Conservation (phyloP, 1,140 invertebrate species). For the Macrocentrus cingulum region DNA sequence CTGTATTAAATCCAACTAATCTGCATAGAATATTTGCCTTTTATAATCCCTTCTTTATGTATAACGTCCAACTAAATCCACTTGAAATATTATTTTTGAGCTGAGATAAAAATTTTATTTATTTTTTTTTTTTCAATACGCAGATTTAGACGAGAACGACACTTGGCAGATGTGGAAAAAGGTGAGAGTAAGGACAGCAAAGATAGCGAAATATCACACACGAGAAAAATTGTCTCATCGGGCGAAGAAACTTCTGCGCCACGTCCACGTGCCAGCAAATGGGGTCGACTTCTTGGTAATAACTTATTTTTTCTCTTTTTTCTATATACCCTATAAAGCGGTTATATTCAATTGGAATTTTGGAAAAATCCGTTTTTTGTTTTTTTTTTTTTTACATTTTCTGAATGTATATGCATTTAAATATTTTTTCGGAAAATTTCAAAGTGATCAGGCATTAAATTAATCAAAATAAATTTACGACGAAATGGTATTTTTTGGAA, state of each 20-base stretch:
- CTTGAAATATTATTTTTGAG: background rate
- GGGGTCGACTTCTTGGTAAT: conserved; percentile 74
- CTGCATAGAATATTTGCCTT: conserved; percentile 23
- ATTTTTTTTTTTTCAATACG: conserved; percentile 34
- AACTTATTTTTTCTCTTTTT: conserved; percentile 24
- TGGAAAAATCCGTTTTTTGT: too few species aligned
- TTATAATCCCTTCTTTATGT: conserved; percentile 20
- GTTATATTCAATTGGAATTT: too few species aligned
- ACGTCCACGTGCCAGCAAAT: conserved; percentile 67
- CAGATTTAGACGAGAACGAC: conserved; percentile 55
- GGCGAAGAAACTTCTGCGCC: conserved; percentile 58
- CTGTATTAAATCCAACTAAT: conserved; percentile 19
- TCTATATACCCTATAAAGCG: too few species aligned
- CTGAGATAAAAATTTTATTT: conserved; percentile 22
- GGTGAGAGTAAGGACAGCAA: conserved; percentile 60
- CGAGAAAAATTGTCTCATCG: conserved; percentile 64
- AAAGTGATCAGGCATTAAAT: too few species aligned
- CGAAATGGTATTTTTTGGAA: too few species aligned
- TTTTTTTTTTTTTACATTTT: too few species aligned
- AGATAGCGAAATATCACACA: conserved; percentile 54
- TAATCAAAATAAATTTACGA: too few species aligned
- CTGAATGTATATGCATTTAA: too few species aligned
- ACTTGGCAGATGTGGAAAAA: conserved; percentile 66
- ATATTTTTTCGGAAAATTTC: too few species aligned
- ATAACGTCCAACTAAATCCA: conserved; percentile 10